Evolutionary conservation across 2,113 vertebrate species (phyloP).

Genomic region (Progne subis): DNA sequence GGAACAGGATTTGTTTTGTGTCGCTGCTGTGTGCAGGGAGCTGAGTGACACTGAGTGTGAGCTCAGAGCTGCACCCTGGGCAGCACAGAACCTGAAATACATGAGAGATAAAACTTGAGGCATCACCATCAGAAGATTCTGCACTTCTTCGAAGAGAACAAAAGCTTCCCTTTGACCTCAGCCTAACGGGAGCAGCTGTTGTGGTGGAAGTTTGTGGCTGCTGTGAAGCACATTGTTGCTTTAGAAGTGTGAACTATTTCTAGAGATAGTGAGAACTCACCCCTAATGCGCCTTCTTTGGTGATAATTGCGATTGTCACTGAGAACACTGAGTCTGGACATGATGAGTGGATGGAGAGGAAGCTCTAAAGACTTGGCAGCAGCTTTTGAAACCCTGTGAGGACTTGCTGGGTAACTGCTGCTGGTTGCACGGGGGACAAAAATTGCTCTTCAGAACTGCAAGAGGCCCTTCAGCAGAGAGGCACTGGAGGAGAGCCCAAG

Average conservation of each 20-base stretch:
- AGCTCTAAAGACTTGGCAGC: neutral
- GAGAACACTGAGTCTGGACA: neutral
- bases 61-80: neutral
- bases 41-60: neutral
- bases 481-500: neutral
- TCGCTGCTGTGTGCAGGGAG: neutral
- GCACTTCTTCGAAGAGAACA: neutral
- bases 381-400: neutral
- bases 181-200: neutral
- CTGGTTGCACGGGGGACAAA: neutral
- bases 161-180: neutral
- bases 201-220: neutral
- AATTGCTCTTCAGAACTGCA: neutral
- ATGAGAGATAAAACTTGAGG: neutral
- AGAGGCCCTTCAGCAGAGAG: neutral
- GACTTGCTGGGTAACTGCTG: neutral
- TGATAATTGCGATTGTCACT: neutral
- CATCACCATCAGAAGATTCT: neutral
- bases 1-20: neutral
- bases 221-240: neutral
- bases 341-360: neutral
- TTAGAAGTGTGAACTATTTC: neutral
- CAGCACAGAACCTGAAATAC: neutral
- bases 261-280: neutral
- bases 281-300: neutral